A percentile compares a stretch with the other conserved stretches of the same genome.
Conservation (phyloP, 2,797 vertebrate genomes). For the Chlorospingus flavigularis region DNA sequence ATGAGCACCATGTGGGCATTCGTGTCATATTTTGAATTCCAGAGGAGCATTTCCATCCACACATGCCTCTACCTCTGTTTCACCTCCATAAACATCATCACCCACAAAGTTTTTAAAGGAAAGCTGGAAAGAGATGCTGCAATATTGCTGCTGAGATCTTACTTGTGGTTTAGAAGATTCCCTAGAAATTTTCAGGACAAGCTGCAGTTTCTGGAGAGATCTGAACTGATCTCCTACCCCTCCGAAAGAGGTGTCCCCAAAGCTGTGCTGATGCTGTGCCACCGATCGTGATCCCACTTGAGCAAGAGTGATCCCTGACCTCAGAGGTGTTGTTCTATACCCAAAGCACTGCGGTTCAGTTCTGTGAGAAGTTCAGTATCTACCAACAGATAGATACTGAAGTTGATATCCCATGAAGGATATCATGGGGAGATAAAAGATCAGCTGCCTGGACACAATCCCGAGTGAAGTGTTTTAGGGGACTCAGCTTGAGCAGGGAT, state of each 20-base stretch:
- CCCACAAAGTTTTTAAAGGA: not conserved
- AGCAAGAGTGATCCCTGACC: not conserved
- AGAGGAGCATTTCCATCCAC: not conserved
- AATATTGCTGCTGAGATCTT: not conserved
- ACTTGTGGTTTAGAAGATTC: not conserved
- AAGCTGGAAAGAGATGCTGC: not conserved
- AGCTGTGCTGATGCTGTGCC: not conserved
- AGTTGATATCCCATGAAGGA: not conserved
- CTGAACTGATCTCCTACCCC: not conserved
- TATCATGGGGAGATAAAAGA: not conserved
- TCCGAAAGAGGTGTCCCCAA: not conserved
- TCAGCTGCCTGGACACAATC: not conserved
- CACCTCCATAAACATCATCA: not conserved
- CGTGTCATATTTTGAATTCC: rapidly evolving
- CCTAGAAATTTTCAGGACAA: not conserved
- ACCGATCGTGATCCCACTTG: not conserved
- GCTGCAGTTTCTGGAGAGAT: not conserved
- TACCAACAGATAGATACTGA: not conserved
- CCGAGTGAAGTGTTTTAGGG: rapidly evolving
- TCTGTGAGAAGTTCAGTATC: not conserved
- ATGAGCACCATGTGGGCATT: rapidly evolving
- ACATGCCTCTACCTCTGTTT: not conserved
- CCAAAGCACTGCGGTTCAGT: not conserved
- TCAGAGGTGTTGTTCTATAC: not conserved
- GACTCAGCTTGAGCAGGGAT: not conserved